Percentiles rank a stretch among this genome's conserved stretches.
These are phyloP conservation scores for Cinara cedri DNA, from an alignment of 2,888 invertebrate genomes.

Conservation along the genomic window DNA sequence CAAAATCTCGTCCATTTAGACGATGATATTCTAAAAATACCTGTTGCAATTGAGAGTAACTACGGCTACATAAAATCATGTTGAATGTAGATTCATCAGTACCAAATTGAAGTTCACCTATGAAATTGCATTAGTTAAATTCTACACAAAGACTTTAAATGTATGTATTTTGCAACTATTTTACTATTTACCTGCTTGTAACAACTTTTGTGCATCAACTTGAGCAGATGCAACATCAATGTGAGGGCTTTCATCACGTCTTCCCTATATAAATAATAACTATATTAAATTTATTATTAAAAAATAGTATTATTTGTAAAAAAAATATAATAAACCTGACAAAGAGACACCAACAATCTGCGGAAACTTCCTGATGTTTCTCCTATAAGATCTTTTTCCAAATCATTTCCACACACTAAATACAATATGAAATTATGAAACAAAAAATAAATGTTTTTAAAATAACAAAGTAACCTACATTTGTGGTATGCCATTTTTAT, in stretches of 20 bases:
- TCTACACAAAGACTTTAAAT: too few species aligned
- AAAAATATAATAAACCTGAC: conserved; percentile 68
- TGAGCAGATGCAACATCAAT: conserved; percentile 75
- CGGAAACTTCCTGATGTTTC: conserved; percentile 94
- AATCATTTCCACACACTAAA: conserved; percentile 77
- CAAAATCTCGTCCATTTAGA: conserved; percentile 79
- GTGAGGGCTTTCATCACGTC: conserved; percentile 79
- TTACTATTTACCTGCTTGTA: conserved; percentile 72
- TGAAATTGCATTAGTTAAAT: background rate
- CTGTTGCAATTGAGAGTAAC: conserved; percentile 70
- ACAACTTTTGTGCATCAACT: conserved; percentile 80
- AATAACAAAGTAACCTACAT: conserved; percentile 66
- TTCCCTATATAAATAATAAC: conserved; percentile 66
- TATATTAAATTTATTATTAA: background rate
- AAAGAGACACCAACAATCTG: conserved; percentile 83
- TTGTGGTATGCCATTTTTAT: conserved; percentile 79
- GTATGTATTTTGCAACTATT: too few species aligned
- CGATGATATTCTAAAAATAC: conserved; percentile 75
- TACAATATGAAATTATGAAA: conserved; percentile 60
- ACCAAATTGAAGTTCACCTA: conserved; percentile 71
- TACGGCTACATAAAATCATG: conserved; percentile 80
- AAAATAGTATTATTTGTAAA: background rate
- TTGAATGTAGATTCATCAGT: conserved; percentile 89
- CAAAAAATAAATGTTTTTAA: conserved; percentile 6
- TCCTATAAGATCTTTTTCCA: conserved; percentile 82